phyloP scores from a whole-genome alignment of 2,113 vertebrate species.

The Rostratula benghalensis region DNA sequence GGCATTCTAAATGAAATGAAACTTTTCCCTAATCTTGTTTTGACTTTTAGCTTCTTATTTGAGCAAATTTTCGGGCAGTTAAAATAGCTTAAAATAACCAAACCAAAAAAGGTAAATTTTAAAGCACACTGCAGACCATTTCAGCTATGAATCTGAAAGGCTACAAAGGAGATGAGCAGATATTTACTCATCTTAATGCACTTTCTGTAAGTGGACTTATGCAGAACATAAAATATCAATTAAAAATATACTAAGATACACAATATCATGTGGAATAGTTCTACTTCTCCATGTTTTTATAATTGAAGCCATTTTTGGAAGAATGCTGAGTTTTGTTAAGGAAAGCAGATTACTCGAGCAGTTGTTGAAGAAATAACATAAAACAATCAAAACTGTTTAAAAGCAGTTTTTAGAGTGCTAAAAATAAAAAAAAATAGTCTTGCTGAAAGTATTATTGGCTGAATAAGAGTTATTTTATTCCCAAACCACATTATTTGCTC shows the following conservation, averaged over 20 bases:
- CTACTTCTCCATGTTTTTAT: neutral
- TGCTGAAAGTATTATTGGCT: neutral
- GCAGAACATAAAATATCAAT: neutral
- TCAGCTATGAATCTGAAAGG: neutral
- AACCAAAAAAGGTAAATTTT: neutral
- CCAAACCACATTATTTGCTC: neutral
- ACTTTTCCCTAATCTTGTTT: neutral
- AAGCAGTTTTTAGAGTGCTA: neutral
- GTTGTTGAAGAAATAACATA: neutral
- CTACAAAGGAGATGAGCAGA: neutral
- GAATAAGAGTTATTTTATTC: neutral
- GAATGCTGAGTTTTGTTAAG: neutral
- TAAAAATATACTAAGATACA: neutral
- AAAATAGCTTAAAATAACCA: neutral
- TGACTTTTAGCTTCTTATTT: neutral
- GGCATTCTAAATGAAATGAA: neutral
- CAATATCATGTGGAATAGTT: neutral
- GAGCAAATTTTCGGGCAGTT: neutral
- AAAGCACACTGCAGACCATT: neutral
- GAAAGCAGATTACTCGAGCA: neutral
- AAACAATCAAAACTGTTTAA: neutral
- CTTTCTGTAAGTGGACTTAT: neutral
- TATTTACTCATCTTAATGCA: neutral
- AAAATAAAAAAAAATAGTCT: neutral
- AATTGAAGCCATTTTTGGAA: neutral